phyloP scores from a whole-genome alignment of 2,113 vertebrate species.

The Globicephala melas region DNA sequence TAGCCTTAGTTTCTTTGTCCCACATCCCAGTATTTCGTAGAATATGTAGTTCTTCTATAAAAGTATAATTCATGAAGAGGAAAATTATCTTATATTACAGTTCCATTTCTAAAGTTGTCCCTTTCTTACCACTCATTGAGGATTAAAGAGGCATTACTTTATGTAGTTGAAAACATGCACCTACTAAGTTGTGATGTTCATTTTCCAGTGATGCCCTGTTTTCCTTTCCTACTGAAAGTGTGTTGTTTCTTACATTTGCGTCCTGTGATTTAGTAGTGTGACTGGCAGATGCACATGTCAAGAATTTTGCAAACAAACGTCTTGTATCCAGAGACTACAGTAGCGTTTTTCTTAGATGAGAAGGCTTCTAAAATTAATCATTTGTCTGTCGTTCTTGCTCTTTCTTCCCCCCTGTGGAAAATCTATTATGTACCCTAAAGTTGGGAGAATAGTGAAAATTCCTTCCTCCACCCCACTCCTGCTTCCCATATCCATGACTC shows the following conservation, averaged over 20 bases:
- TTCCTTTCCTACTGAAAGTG: neutral
- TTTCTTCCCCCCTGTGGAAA: neutral
- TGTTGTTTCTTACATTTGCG: neutral
- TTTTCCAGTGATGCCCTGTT: neutral
- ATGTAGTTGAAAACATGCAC: neutral
- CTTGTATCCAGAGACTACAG: neutral
- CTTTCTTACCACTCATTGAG: neutral
- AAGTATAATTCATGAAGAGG: neutral
- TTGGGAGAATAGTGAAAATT: neutral
- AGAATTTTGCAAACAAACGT: conserved; percentile 19
- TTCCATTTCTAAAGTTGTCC: neutral
- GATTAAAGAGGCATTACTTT: neutral
- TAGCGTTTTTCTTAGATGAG: conserved; percentile 17
- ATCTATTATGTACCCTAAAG: neutral
- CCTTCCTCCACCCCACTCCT: rapidly evolving
- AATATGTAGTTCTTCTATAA: neutral
- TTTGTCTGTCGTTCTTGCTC: neutral
- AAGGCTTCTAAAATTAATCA: neutral
- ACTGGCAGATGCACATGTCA: neutral
- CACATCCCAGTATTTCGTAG: neutral
- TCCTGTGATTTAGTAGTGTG: neutral
- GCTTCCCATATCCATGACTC: neutral
- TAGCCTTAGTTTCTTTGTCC: neutral
- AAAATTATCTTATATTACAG: neutral
- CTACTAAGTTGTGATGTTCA: neutral